Evolutionary conservation across 1,140 invertebrate species (phyloP), one percentile per base, ranked within the genome.

Genomic region (Thaumatotibia leucotreta): DNA sequence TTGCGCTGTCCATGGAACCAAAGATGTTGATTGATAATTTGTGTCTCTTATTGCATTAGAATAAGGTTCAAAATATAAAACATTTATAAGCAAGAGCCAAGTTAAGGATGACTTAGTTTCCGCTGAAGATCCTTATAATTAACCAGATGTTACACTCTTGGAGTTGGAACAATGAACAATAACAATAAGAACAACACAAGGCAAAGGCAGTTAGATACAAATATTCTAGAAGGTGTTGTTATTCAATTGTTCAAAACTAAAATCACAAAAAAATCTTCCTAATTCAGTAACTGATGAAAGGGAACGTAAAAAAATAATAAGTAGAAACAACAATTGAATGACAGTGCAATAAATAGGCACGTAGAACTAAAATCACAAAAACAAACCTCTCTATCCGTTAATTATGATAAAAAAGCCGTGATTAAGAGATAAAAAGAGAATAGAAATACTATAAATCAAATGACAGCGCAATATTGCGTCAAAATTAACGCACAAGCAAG

Each of bases 1-100:
- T 54, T 54, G 50, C 52, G 52, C 52, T 58, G 52, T 23, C 52
- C 52, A 31, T 58, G 52, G 52, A 14, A 27, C 23, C 24, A 24
- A 58, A 58, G 52, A 58, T 29, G n/a, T 14, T 58, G 29, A 4
- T 20, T 20, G 17, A 20, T 39, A 11, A 45, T 6, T 17, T 4
- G n/a, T 27, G 9, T 8, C n/a, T 24, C 24, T 29, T 27, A 58
- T 27, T 14, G 52, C n/a, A 20, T 29, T 58, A 1, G 23, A 1
- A 31, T 58, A 58, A 11, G n/a, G 24, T 8, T n/a, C 20, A 45
- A 20, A 45, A 45, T 29, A 24, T 5, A 27, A 31, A 58, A 58
- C 52, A n/a, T n/a, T n/a, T n/a, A n/a, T n/a, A n/a, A n/a, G n/a
- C n/a, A n/a, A n/a, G 39, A 45, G 39, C 17, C 20, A 45, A 27